Evolutionary conservation across 2,888 invertebrate genomes (phyloP), one percentile per base, ranked within the genome.

Genomic region (Tachina grossa): DNA sequence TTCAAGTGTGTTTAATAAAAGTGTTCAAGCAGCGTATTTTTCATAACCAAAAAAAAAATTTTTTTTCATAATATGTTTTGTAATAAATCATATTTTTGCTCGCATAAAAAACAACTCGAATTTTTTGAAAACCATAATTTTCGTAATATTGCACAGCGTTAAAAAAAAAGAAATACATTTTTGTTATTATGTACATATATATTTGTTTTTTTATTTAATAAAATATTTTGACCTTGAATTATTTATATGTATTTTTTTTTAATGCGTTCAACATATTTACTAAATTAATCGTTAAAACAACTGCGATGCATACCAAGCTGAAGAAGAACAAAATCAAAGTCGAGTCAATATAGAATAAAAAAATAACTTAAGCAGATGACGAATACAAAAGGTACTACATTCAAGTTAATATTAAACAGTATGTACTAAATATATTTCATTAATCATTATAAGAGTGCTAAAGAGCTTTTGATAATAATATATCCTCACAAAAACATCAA

Each of bases 151-250:
- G 45, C 61, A 63, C 45, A 63, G 69, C 68, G 71, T 53, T 76
- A 47, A 66, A 75, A 53, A 47, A 31, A 31, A 31, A 3, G 2
- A 31, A 31, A 31, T 13, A 39, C 31, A 16, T 61, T 81, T 75
- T 39, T 61, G 14, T 80, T 57, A 41, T 72, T 43, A 55, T n/a
- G 43, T 39, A 8, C 19, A 19, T 49, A 6, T 66, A 10, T 22
- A 3, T 19, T 8, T 59, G 59, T 49, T 22, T 57, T 13, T 77
- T 76, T 63, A 65, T 49, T 71, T 75, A 66, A 75, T 75, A 85
- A 85, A 85, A 82, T 79, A 82, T 82, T 74, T 82, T 82, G 82
- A 82, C 85, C 82, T 85, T 85, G 85, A 84, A 76, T 78, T 71
- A 76, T 80, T 45, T 68, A 13, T 66, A 61, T 31, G 41, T 66